phyloP scores from a whole-genome alignment of 1,140 invertebrate genomes.

The Arctopsyche grandis region DNA sequence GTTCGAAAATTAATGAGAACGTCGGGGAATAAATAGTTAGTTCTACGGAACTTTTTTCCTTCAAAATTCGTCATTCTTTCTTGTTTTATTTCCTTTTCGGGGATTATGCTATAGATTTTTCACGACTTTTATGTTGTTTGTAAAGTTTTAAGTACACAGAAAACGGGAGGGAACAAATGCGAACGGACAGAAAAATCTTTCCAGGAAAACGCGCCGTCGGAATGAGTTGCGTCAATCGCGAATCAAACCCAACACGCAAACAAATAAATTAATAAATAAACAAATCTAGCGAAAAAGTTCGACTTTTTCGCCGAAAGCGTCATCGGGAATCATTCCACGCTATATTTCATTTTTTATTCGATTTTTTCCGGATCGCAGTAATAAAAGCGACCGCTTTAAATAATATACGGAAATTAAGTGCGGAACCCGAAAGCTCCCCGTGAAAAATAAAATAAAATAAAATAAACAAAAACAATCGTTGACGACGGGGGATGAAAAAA shows the following conservation, averaged over 20 bases:
- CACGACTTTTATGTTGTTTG: slow-evolving; percentile 22
- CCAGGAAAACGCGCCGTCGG: background rate
- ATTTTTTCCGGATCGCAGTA: background rate
- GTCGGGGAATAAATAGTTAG: background rate
- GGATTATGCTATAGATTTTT: background rate
- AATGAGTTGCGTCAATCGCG: background rate
- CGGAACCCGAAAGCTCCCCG: background rate
- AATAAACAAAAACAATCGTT: slow-evolving; percentile 21
- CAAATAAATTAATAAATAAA: no score
- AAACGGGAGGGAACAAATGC: slow-evolving; percentile 11
- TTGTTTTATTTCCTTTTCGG: slow-evolving; percentile 1
- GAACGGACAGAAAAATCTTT: slow-evolving; percentile 17
- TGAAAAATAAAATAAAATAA: slow-evolving; percentile 8
- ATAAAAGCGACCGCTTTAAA: slow-evolving; percentile 8
- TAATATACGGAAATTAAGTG: slow-evolving; percentile 24
- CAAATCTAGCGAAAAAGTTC: background rate
- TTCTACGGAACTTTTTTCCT: background rate
- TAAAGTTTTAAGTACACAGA: slow-evolving; percentile 25
- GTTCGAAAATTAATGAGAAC: slow-evolving; percentile 8
- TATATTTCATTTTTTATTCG: background rate
- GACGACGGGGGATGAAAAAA: slow-evolving; percentile 10
- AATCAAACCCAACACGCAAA: background rate
- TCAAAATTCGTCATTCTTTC: background rate
- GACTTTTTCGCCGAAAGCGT: background rate
- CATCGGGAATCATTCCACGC: background rate